Conservation (phyloP, 2,797 vertebrate genomes). For the Alosa sapidissima region DNA sequence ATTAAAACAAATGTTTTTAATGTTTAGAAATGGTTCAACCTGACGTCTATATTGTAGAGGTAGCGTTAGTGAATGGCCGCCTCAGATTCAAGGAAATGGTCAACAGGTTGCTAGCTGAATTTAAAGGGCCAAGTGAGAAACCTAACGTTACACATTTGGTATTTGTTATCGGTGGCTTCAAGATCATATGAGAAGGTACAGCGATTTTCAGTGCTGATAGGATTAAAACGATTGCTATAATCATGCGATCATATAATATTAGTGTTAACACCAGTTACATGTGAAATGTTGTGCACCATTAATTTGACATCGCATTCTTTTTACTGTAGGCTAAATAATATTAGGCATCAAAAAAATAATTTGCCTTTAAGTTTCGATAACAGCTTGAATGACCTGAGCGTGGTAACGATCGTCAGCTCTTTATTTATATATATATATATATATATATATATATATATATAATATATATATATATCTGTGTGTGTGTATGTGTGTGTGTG, state of each 20-base stretch:
- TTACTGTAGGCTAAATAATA: not conserved
- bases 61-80: conserved; percentile 35
- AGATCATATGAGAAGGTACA: not conserved
- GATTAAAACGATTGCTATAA: not conserved
- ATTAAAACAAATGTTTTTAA: not conserved
- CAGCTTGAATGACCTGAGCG: not conserved
- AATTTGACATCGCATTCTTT: not conserved
- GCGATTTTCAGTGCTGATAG: not conserved
- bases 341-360: not conserved
- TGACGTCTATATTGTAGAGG: not conserved
- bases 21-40: not conserved
- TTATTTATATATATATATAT: no score
- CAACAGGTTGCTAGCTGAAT: conserved; percentile 51
- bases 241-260: not conserved
- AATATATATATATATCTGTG: no score
- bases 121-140: conserved; percentile 48
- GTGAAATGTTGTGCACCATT: not conserved
- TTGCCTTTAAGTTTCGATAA: no score
- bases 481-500: no score
- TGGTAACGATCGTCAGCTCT: no score
- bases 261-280: not conserved
- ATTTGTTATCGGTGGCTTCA: not conserved
- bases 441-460: no score
- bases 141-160: not conserved
- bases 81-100: conserved; percentile 45